Conservation (phyloP, 2,797 vertebrate species). For the Semotilus atromaculatus region DNA sequence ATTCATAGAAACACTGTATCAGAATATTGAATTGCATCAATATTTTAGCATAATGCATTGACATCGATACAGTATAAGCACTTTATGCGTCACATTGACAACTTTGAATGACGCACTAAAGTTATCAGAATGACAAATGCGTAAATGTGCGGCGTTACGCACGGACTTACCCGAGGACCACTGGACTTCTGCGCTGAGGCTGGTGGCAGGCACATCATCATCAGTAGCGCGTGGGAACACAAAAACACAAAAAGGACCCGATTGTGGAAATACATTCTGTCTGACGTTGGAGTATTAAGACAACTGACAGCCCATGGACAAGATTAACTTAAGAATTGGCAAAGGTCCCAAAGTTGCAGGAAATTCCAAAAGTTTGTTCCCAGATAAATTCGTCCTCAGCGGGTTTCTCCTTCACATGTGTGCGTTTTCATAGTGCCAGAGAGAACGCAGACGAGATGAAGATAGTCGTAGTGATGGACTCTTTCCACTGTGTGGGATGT, state of each 20-base stretch:
- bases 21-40: not conserved
- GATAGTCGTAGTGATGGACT: slow-evolving; percentile 62
- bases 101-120: slow-evolving; percentile 20
- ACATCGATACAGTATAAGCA: not conserved
- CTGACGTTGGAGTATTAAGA: slow-evolving; percentile 34
- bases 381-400: slow-evolving; percentile 48
- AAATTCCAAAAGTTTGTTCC: slow-evolving; percentile 52
- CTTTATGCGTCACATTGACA: not conserved
- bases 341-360: slow-evolving; percentile 33
- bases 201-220: slow-evolving; percentile 69
- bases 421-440: slow-evolving; percentile 67
- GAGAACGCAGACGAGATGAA: slow-evolving; percentile 50
- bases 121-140: slow-evolving; percentile 25
- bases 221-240: slow-evolving; percentile 65
- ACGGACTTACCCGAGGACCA: slow-evolving; percentile 77
- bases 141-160: slow-evolving; percentile 9
- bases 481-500: slow-evolving; percentile 69
- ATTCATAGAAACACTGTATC: not conserved
- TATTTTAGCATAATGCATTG: not conserved
- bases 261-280: slow-evolving; percentile 69
- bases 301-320: slow-evolving; percentile 51
- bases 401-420: slow-evolving; percentile 54
- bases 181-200: slow-evolving; percentile 75
- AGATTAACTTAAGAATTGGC: slow-evolving; percentile 23
- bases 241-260: slow-evolving; percentile 63